Evolutionary conservation across 2,113 vertebrate species (phyloP), one percentile per base, ranked within the genome.

Genomic region (Cinclus cinclus): DNA sequence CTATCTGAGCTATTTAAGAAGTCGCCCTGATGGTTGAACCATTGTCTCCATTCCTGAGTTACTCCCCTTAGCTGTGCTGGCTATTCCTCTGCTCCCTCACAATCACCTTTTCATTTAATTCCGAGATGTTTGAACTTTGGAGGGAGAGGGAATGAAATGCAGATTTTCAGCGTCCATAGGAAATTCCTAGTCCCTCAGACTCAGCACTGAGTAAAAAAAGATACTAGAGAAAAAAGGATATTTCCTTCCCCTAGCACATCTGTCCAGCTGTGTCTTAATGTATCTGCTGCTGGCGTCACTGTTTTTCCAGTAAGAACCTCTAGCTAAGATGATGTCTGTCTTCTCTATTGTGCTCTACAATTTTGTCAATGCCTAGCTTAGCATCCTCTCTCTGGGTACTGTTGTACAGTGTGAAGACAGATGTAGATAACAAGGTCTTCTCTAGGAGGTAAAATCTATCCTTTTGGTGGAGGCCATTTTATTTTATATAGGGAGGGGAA

Each of bases 31-130:
- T 85, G 63, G n/a, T 75, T 92, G 53, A 93, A 71, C n/a, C 10
- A 10, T 89, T 87, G 69, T 92, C 70, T 56, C 60, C 18, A 15
- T 96, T 93, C 90, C 56, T 76, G 68, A 81, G 63, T 91, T 81
- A 39, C 55, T 95, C 39, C 47, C 17, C 35, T 92, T 35, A 67
- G 73, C 35, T 76, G 24, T 80, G 60, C 70, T 70, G 77, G 52
- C 68, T 75, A 19, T 91, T 91, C 37, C 53, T 83, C 46, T 73
- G 46, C 65, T 91, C 69, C 25, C 7, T 70, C 28, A 8, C 3
- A 11, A 21, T 67, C 46, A 77, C 28, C 24, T 86, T 84, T 91
- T 92, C 47, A 35, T 87, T 94, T 87, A 56, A 60, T 21, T 67
- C 31, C 47, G 60, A 77, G 33, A 3, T 87, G 42, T 69, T 44